Conservation (phyloP, 2,113 vertebrate genomes). For the Nematolebias whitei region DNA sequence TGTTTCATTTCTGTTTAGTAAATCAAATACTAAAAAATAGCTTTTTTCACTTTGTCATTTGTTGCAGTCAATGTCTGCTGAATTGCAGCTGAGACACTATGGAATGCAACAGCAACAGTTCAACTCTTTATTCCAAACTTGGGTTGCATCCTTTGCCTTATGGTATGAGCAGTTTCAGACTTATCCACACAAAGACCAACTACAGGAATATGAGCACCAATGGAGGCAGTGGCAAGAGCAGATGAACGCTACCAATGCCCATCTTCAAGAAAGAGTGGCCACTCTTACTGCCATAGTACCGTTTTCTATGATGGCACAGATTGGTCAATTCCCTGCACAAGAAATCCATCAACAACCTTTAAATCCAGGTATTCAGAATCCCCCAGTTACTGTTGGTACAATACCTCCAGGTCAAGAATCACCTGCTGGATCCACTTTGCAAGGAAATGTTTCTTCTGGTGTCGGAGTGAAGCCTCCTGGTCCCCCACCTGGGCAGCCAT, state of each 20-base stretch:
- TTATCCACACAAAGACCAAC: constrained; percentile 96
- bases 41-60: neutral
- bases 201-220: constrained; percentile 93
- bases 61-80: constrained; percentile 88
- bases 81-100: constrained; percentile 91
- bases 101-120: constrained; percentile 94
- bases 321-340: constrained; percentile 79
- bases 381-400: constrained; percentile 36
- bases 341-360: constrained; percentile 53
- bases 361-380: constrained; percentile 70
- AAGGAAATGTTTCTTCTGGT: constrained; percentile 75
- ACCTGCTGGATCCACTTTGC: constrained; percentile 41
- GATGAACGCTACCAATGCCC: constrained; percentile 91
- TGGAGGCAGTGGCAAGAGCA: constrained; percentile 99
- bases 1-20: neutral
- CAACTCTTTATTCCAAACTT: constrained; percentile 89
- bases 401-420: constrained; percentile 56
- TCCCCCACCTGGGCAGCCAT: constrained; percentile 70
- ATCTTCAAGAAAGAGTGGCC: constrained; percentile 88
- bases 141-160: constrained; percentile 89
- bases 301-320: constrained; percentile 83
- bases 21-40: neutral
- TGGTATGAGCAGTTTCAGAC: constrained; percentile 94
- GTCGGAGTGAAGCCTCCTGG: constrained; percentile 59
- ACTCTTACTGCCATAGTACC: constrained; percentile 89